Base-by-base conservation (phyloP, 1,140 invertebrate genomes). In the Cydia strobilella region DNA sequence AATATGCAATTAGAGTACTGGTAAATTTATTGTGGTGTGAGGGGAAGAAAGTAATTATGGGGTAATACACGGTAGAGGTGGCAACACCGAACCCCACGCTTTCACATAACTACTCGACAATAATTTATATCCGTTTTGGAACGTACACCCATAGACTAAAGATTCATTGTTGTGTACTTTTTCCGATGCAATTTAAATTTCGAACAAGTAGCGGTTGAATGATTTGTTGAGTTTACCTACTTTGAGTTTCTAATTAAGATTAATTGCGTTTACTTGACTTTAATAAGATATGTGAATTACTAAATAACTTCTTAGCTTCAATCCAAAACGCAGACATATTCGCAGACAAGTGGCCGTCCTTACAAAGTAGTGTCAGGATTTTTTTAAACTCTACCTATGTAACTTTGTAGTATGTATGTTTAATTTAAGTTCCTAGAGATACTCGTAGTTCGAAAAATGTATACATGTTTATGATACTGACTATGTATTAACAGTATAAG, bases 11-110 rank as follows among this genome's bases (percentile, higher is more conserved):
- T 20, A 59, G 20, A 23, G 20, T 59, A 59, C 54, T 59, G 54
- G 12, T 23, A 23, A n/a, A 23, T 59, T 59, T 59, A 59, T 3
- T 59, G 20, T 23, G 18, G 20, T 23, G n/a, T 0, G 13, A 65
- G 27, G 63, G 63, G 63, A 15, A 35, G 25, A 65, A 65, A 65
- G 63, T 65, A 65, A 65, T 65, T 65, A 65, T 65, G 63, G 63
- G 63, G 63, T 65, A 65, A 65, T 65, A 31, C 63, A 65, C 63
- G 63, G 23, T 65, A 65, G 23, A 65, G 25, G 27, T 65, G 63
- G 63, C 63, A 65, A 65, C 63, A 65, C n/a, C 23, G 63, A 65
- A 35, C 63, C 63, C 63, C 63, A 35, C 27, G 63, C 63, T 65
- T 35, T 65, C 63, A 65, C 27, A 0, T 65, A 65, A 65, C 35